Base-by-base conservation (phyloP, 2,113 vertebrate species). In the Paradoxurus hermaphroditus region DNA sequence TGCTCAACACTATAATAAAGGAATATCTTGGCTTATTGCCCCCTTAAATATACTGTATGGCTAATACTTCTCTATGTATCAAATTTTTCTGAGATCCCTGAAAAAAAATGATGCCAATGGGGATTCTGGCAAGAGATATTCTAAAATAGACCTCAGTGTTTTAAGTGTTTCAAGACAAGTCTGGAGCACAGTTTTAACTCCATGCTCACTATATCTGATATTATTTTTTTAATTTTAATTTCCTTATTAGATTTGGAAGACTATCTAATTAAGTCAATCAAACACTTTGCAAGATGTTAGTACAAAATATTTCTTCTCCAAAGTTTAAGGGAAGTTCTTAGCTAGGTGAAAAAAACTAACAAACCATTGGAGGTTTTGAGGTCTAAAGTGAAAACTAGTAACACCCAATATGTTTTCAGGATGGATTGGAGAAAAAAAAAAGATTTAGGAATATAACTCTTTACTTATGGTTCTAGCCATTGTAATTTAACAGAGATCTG, bases 51-150 rank as follows among this genome's bases (percentile, higher is more conserved):
- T 13, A 81, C 14, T 88, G 7, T 9, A 49, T 59, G 19, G 14
- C 29, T 77, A 93, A 56, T 68, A 63, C 0, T 72, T 96, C 41
- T 82, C 1, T 75, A 39, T 86, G 36, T 18, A 63, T 89, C 85
- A 68, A 7, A 59, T 78, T 93, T 93, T 92, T 23, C 41, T 36
- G 49, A 59, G 73, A 86, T 90, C 73, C 7, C 25, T 75, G 73
- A 56, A 36, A n/a, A 53, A 87, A 73, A 91, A 25, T 7, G 29
- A 65, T 81, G 18, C 44, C 36, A 77, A 2, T 41, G 23, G 53
- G 39, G 25, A 81, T 68, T 87, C 77, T 94, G 93, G 65, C 53
- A 92, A 90, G 68, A 95, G 83, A 75, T 29, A 53, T 62, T 95
- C 23, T 89, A 79, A 92, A 82, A 83, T 3, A 95, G 75, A 91